Evolutionary conservation across 2,113 vertebrate genomes (phyloP), one percentile per base, ranked within the genome.

Genomic region (Euleptes europaea): DNA sequence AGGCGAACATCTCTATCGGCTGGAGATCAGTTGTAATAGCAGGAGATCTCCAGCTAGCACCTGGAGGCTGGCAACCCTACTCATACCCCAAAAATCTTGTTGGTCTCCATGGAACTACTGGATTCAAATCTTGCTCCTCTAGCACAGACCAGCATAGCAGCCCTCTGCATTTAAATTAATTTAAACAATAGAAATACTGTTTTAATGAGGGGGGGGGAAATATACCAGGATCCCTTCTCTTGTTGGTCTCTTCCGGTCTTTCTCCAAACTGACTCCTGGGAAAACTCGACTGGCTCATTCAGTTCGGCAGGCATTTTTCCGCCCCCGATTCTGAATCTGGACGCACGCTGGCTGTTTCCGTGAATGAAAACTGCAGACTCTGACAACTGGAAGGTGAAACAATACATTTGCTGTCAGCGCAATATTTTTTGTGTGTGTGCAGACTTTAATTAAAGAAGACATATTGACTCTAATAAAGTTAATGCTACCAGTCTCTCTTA

Each of bases 341-440:
- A 57, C 54, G 0, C 49, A 11, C 21, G 33, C 57, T 79, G n/a
- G 63, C 38, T 0, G 0, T 87, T 93, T 82, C 81, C 44, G 49
- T 86, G 90, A 89, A 88, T 87, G 81, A 80, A 90, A 92, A 93
- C 86, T 60, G 57, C 79, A 78, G 73, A 67, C 1, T 0, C 72
- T 6, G 0, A 51, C 84, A 86, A 87, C 88, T 11, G 42, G 47
- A 79, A 65, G 38, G 66, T 88, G 71, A 93, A 77, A 86, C 66
- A 90, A 92, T 76, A 89, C 78, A 42, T 84, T 69, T 80, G 69
- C 82, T 85, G 86, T 91, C 94, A 90, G 90, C 90, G 57, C 67
- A 5, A 5, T 44, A 5, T 44, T 44, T 44, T 44, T 44, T 44
- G 44, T 71, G 65, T 44, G 4, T 44, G 44, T 71, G 65, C 54